Evolutionary conservation across 2,113 vertebrate genomes (phyloP).

Genomic region (Forbesichthys agassizii): DNA sequence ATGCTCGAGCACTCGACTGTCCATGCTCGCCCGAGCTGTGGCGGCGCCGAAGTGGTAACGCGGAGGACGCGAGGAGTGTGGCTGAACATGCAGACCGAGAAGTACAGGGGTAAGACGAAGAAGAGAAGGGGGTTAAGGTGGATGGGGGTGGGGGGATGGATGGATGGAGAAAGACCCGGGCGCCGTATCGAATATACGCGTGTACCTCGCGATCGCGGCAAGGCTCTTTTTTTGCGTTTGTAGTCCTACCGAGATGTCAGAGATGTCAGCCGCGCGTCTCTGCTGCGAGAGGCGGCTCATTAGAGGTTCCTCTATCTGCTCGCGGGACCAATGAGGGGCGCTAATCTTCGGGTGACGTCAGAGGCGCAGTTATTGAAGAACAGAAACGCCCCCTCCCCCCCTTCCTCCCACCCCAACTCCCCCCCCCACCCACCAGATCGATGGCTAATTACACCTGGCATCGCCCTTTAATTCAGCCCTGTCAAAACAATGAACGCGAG

Average conservation of each 20-base stretch:
- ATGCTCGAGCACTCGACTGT: conserved; percentile 95
- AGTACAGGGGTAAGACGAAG: conserved; percentile 21
- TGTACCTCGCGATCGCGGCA: conserved; percentile 19
- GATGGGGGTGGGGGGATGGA: neutral
- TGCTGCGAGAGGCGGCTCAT: conserved; percentile 56
- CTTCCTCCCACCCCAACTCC: too few species aligned
- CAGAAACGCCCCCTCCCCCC: neutral
- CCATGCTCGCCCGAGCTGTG: conserved; percentile 86
- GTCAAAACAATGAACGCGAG: conserved; percentile 55
- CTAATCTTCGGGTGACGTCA: conserved; percentile 93
- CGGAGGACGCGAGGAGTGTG: conserved; percentile 60
- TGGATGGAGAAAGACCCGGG: conserved; percentile 27
- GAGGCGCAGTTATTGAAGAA: conserved; percentile 79
- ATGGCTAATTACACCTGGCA: conserved; percentile 94
- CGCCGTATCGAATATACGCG: too few species aligned
- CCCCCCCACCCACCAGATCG: conserved; percentile 75
- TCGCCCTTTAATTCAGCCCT: conserved; percentile 58
- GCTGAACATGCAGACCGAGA: conserved; percentile 72
- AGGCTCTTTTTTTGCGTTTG: conserved; percentile 36
- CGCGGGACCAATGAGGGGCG: conserved; percentile 89
- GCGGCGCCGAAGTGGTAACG: conserved; percentile 70
- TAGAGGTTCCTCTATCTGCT: conserved; percentile 65
- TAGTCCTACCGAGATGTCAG: conserved; percentile 32
- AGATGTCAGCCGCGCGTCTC: conserved; percentile 57
- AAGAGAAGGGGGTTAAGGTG: conserved; percentile 13